These are phyloP conservation scores for Podargus strigoides DNA, from an alignment of 2,797 vertebrate species.

Conservation along the genomic window DNA sequence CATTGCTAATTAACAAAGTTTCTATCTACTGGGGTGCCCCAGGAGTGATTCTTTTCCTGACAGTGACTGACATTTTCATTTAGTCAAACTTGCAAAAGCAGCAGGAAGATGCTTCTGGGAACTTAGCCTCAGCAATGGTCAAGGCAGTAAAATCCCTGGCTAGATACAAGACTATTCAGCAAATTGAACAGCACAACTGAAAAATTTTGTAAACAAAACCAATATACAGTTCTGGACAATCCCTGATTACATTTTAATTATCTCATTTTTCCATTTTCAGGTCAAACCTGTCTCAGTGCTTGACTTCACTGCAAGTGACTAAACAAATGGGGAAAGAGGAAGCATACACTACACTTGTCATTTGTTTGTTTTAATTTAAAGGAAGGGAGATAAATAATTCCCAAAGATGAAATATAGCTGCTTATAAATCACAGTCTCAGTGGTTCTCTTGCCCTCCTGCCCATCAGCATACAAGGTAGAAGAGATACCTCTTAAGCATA, in stretches of 20 bases:
- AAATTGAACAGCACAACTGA: not conserved
- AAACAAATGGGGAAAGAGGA: not conserved
- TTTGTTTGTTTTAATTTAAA: not conserved
- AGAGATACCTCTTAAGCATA: not conserved
- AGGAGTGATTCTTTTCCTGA: not conserved
- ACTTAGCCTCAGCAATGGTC: not conserved
- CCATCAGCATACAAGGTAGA: slow-evolving; percentile 7
- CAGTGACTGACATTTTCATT: not conserved
- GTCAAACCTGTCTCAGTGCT: not conserved
- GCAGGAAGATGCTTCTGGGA: not conserved
- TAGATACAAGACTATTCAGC: not conserved
- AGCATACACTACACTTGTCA: rapidly evolving
- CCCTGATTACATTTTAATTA: not conserved
- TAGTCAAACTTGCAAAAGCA: not conserved
- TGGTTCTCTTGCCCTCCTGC: not conserved
- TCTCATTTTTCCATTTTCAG: not conserved
- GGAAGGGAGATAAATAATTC: not conserved
- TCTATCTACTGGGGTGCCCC: not conserved
- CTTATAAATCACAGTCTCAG: slow-evolving; percentile 3
- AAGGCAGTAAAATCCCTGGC: not conserved
- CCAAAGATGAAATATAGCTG: not conserved
- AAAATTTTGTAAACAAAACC: not conserved
- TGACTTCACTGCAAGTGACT: not conserved
- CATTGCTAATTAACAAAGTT: slow-evolving; percentile 29
- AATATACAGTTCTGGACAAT: not conserved